A percentile compares a stretch with the other conserved stretches of the same genome.
These are phyloP conservation scores for Mesorhabditis sp. DNA, from an alignment of 2,888 invertebrate genomes.

Conservation along the genomic window DNA sequence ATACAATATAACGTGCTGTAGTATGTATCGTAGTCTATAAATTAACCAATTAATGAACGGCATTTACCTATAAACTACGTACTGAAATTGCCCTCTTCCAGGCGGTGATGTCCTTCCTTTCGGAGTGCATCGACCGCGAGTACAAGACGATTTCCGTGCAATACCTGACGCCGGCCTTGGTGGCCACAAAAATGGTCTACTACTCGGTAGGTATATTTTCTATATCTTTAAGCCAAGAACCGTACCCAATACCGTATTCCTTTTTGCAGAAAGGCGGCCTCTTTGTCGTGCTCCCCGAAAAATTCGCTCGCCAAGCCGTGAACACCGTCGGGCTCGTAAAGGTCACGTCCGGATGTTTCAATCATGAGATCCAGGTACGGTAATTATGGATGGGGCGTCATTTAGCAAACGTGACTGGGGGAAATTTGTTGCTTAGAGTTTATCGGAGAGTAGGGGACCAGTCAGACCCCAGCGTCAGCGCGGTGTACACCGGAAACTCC, in stretches of 20 bases:
- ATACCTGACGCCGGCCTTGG: slow-evolving; percentile 51
- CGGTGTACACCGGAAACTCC: no score
- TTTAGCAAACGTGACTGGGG: neutral
- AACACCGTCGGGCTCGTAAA: slow-evolving; percentile 43
- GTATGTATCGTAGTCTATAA: neutral
- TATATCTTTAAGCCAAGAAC: neutral
- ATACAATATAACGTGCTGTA: no score
- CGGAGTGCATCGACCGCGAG: slow-evolving; percentile 51
- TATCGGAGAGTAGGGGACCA: no score
- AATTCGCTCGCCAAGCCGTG: slow-evolving; percentile 50
- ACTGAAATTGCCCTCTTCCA: slow-evolving; percentile 11
- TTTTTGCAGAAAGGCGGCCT: slow-evolving; percentile 41
- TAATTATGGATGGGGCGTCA: no score
- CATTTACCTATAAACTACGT: neutral
- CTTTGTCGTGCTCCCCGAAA: slow-evolving; percentile 52
- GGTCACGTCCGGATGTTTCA: slow-evolving; percentile 53
- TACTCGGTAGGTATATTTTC: slow-evolving; percentile 35
- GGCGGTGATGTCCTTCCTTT: slow-evolving; percentile 50
- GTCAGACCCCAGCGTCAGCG: no score
- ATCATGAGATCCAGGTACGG: slow-evolving; percentile 52
- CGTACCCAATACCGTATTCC: neutral
- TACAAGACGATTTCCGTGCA: slow-evolving; percentile 51
- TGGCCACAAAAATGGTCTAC: slow-evolving; percentile 57
- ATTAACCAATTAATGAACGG: no score
- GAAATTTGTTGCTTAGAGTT: no score